These are phyloP conservation scores for Bradypodion ventrale DNA, from an alignment of 2,797 vertebrate species.

Conservation along the genomic window DNA sequence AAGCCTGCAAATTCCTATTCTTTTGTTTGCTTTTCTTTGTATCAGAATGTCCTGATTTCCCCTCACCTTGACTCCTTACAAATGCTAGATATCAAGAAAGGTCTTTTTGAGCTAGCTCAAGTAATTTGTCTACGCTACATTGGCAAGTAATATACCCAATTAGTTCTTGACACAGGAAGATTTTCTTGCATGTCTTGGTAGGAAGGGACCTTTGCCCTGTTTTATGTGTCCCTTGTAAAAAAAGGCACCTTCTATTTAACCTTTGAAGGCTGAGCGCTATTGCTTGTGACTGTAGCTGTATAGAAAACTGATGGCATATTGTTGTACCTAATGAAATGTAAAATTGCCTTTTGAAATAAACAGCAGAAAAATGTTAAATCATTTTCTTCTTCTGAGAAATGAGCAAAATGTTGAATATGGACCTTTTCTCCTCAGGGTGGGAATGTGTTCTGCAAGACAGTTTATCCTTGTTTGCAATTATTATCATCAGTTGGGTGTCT, in stretches of 20 bases:
- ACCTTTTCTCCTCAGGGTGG: constrained; percentile 10
- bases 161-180: not conserved
- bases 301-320: constrained; percentile 7
- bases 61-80: not conserved
- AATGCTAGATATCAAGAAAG: not conserved
- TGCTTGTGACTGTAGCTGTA: constrained; percentile 9
- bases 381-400: not conserved
- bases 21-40: not conserved
- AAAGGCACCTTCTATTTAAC: constrained; percentile 14
- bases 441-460: accelerated
- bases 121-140: not conserved
- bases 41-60: not conserved
- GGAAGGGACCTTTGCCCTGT: constrained; percentile 7
- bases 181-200: not conserved
- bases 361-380: constrained; percentile 36
- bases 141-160: not conserved
- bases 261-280: not conserved
- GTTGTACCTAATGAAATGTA: constrained; percentile 51
- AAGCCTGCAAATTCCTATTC: not conserved
- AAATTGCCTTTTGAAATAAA: constrained; percentile 55
- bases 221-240: constrained; percentile 16
- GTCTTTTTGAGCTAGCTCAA: not conserved
- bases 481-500: not conserved
- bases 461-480: constrained; percentile 11
- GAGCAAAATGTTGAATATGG: constrained; percentile 7